These are phyloP conservation scores for Hypotaenidia philippensis DNA, from an alignment of 2,797 vertebrate species.

Conservation along the genomic window DNA sequence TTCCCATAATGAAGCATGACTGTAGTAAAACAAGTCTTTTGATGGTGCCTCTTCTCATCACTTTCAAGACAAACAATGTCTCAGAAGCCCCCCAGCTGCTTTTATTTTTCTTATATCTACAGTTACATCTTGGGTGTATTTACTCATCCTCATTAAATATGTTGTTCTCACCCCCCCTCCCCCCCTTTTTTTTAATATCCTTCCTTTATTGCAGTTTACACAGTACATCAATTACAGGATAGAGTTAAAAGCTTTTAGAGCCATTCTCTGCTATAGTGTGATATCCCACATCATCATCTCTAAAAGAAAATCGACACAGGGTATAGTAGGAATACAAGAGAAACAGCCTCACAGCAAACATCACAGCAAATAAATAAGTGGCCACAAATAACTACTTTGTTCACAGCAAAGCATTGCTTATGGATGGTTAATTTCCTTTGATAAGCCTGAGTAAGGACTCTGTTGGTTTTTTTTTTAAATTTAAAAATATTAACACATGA, in stretches of 20 bases:
- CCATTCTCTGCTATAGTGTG: not conserved
- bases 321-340: not conserved
- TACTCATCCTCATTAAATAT: slow-evolving; percentile 74
- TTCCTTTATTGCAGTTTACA: slow-evolving; percentile 48
- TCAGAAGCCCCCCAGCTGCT: slow-evolving; percentile 74
- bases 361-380: not conserved
- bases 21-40: slow-evolving; percentile 82
- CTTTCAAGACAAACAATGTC: slow-evolving; percentile 82
- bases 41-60: slow-evolving; percentile 75
- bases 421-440: not conserved
- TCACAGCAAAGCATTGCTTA: not conserved
- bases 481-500: not conserved
- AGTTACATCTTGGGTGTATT: slow-evolving; percentile 77
- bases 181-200: not conserved
- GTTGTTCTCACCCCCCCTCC: not conserved
- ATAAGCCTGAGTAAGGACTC: not conserved
- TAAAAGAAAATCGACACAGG: not conserved
- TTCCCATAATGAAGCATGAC: slow-evolving; percentile 82
- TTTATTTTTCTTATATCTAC: slow-evolving; percentile 83
- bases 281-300: not conserved
- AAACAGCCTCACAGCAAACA: not conserved
- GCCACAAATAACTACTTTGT: not conserved
- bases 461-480: not conserved
- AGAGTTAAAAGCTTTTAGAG: slow-evolving; percentile 26
- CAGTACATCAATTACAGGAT: slow-evolving; percentile 40